Percentiles rank a stretch among this genome's conserved stretches.
These are phyloP conservation scores for Clivina fossor DNA, from an alignment of 2,888 invertebrate species.

Conservation along the genomic window DNA sequence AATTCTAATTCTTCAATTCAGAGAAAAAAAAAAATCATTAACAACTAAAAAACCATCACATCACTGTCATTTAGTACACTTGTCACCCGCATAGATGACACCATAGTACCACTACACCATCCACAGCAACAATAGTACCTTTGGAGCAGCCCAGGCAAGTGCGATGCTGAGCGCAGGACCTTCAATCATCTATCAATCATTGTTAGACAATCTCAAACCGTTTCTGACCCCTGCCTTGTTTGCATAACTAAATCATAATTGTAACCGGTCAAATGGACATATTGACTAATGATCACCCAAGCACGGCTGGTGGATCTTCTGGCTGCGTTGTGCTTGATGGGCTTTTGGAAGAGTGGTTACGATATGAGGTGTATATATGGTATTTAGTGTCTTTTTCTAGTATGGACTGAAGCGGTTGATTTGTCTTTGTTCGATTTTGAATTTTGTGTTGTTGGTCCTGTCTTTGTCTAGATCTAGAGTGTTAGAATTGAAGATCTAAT, in stretches of 20 bases:
- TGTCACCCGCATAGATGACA: not conserved
- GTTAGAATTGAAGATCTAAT: too few species aligned
- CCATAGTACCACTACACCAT: not conserved
- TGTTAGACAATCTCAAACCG: slow-evolving; percentile 38
- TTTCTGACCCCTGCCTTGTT: slow-evolving; percentile 53
- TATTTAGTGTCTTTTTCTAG: too few species aligned
- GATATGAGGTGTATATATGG: too few species aligned
- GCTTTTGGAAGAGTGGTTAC: too few species aligned
- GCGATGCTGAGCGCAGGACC: slow-evolving; percentile 46
- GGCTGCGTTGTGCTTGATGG: not conserved
- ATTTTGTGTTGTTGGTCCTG: too few species aligned
- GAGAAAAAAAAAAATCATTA: too few species aligned
- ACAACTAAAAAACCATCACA: too few species aligned
- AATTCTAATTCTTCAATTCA: too few species aligned
- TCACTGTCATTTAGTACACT: too few species aligned
- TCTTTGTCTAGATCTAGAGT: too few species aligned
- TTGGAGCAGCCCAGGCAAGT: slow-evolving; percentile 47
- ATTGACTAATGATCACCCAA: slow-evolving; percentile 52
- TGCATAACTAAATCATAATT: slow-evolving; percentile 56
- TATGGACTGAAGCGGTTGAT: too few species aligned
- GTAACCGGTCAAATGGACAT: slow-evolving; percentile 52
- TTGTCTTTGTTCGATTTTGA: too few species aligned
- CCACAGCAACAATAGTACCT: slow-evolving; percentile 25
- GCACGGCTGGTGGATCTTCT: not conserved
- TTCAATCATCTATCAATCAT: slow-evolving; percentile 52